Evolutionary conservation across 1,140 invertebrate species (phyloP).

Genomic region (silkworm (Bombyx mori)): ASM3026992v2 NC_085116.1:5921001-5921500

Average conservation of each 20-base stretch:
- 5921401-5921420: constrained; percentile 48
- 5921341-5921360: constrained; percentile 28
- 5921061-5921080: constrained; percentile 1
- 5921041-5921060: constrained; percentile 18
- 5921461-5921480: constrained; percentile 50
- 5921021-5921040: constrained; percentile 52
- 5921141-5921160: constrained; percentile 28
- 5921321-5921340: constrained; percentile 39
- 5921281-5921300: constrained; percentile 49
- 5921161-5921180: background rate
- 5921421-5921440: constrained; percentile 49
- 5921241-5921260: constrained; percentile 20
- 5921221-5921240: constrained; percentile 54
- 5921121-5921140: constrained; percentile 26
- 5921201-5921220: constrained; percentile 17
- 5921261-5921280: constrained; percentile 38
- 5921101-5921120: too few relatives aligned
- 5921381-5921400: constrained; percentile 11
- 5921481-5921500: constrained; percentile 38
- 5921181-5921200: too few relatives aligned
- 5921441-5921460: constrained; percentile 45
- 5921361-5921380: constrained; percentile 9
- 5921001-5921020: constrained; percentile 57
- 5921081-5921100: too few relatives aligned
- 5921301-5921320: constrained; percentile 38